Base-by-base conservation (phyloP, 2,888 invertebrate species). In the Parascotia fuliginaria region DNA sequence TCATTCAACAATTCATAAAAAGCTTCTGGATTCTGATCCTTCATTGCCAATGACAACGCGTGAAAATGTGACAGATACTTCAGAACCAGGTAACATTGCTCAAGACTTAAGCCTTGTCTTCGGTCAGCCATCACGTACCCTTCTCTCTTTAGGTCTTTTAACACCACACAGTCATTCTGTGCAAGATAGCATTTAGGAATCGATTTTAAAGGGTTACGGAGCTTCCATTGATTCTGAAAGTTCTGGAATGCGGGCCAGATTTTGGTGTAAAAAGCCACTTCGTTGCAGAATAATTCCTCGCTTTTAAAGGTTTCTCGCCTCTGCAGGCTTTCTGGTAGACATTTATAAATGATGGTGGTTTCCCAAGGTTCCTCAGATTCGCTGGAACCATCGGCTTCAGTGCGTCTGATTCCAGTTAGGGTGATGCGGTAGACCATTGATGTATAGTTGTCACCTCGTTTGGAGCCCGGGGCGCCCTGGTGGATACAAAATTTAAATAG, bases 381-480 rank as follows among this genome's bases (percentile, higher is more conserved):
- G 19, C 66, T 59, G 0, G 77, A 79, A 1, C 85, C 86, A 4
- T 81, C 84, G 0, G 80, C 71, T 42, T 79, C 79, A 0, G 64
- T 53, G 24, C 77, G 73, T 47, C 85, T 79, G 3, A 66, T 65
- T 0, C 95, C 95, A 62, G 92, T 93, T 2, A 95, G 81, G 0
- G 92, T 87, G 46, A 95, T 91, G 9, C 96, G 92, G 79, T 95
- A 96, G 5, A 96, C 87, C 92, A 95, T 94, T 6, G 96, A 95
- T 0, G 95, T 95, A 73, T 96, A 96, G 79, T 96, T 96, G 71
- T 96, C 96, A 0, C 96, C 96, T 42, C 95, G 90, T 48, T 94
- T 95, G 0, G 95, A 94, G n/a, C 95, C 96, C 2, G 93, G 94
- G 11, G 94, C 93, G 53, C 95, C 94, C 93, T 95, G 60, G 9